phyloP scores from a whole-genome alignment of 2,888 invertebrate species.

The Teleogryllus oceanicus region DNA sequence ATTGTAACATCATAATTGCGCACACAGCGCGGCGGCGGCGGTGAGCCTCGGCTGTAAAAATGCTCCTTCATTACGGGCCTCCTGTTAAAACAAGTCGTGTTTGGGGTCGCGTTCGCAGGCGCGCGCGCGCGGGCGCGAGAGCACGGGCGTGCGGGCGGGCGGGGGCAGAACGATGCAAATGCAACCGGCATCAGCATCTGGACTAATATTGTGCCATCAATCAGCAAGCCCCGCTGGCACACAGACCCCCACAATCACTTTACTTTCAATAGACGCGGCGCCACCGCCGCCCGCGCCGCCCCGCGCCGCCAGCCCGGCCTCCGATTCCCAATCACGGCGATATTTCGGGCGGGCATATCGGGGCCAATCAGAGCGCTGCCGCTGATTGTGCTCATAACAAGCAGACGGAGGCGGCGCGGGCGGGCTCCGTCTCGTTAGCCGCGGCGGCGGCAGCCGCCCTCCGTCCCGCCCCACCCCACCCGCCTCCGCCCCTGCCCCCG shows the following conservation, averaged over 20 bases:
- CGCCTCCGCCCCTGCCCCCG: not conserved
- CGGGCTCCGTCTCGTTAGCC: not conserved
- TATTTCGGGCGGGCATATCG: slow-evolving; percentile 10
- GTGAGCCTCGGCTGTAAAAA: not conserved
- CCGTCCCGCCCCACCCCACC: not conserved
- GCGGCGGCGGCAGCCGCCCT: not conserved
- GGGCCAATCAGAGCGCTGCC: not conserved
- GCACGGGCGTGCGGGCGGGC: too few relatives aligned
- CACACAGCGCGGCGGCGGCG: not conserved
- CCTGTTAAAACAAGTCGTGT: slow-evolving; percentile 9
- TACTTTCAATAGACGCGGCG: slow-evolving; percentile 10
- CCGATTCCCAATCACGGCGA: slow-evolving; percentile 18
- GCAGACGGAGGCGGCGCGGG: not conserved
- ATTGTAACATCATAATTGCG: slow-evolving; percentile 10
- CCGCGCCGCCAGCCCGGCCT: slow-evolving; percentile 6
- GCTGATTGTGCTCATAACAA: slow-evolving; percentile 18
- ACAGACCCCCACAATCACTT: not conserved
- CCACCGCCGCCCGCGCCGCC: not conserved
- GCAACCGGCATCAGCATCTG: slow-evolving; percentile 5
- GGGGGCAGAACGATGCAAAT: not conserved
- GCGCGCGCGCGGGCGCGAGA: too few relatives aligned
- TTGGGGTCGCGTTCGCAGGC: not conserved
- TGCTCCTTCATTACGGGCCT: not conserved
- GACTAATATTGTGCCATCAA: slow-evolving; percentile 18
- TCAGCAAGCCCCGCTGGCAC: not conserved